Percentiles rank a stretch among this genome's conserved stretches.
Evolutionary conservation across 2,113 vertebrate genomes (phyloP).

Genomic region (Anolis carolinensis): DNA sequence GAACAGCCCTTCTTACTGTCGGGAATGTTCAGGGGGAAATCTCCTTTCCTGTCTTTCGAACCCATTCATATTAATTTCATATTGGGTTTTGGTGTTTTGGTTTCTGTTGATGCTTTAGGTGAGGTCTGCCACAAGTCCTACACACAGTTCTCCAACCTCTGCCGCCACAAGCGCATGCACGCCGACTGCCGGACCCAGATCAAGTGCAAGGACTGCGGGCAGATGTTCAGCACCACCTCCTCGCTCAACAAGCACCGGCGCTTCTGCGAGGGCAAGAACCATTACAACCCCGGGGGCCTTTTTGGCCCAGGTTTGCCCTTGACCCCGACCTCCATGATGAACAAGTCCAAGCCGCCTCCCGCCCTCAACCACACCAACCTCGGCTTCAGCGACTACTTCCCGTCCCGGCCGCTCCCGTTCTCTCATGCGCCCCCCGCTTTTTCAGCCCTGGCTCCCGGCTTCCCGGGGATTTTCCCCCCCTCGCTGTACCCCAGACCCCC

Average conservation of each 20-base stretch:
- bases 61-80: conserved; percentile 68
- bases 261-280: conserved; percentile 99
- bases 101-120: conserved; percentile 83
- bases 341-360: conserved; percentile 89
- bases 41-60: too few relatives aligned
- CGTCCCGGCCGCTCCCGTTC: conserved; percentile 90
- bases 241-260: conserved; percentile 99
- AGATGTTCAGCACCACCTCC: conserved; percentile 99
- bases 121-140: conserved; percentile 99
- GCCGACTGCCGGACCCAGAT: conserved; percentile 99
- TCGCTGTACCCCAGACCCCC: conserved; percentile 93
- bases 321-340: conserved; percentile 89
- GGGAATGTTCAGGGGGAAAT: too few relatives aligned
- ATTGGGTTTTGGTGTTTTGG: conserved; percentile 60
- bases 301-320: conserved; percentile 91
- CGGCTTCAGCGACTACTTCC: conserved; percentile 93
- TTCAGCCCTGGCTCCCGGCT: conserved; percentile 82
- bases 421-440: conserved; percentile 82
- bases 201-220: conserved; percentile 99
- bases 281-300: conserved; percentile 88
- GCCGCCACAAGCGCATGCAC: conserved; percentile 99
- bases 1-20: too few relatives aligned
- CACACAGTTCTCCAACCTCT: conserved; percentile 99
- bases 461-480: conserved; percentile 92
- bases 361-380: conserved; percentile 88